Conservation (phyloP, 2,797 vertebrate species). For the Myotis myotis region DNA sequence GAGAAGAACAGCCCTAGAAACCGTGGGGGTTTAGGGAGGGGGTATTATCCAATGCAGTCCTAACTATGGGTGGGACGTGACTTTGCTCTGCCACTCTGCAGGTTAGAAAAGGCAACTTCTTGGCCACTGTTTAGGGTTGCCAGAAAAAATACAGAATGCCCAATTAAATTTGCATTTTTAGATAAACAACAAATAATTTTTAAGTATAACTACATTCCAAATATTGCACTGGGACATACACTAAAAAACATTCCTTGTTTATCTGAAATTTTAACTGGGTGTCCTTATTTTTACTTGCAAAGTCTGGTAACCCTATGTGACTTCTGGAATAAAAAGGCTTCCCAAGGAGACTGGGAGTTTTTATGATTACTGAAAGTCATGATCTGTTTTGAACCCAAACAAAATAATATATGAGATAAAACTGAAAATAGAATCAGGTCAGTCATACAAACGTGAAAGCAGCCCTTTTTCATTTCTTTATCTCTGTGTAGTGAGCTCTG, state of each 20-base stretch:
- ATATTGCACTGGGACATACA: not conserved
- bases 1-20: slow-evolving; percentile 40
- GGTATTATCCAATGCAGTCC: slow-evolving; percentile 15
- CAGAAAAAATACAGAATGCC: slow-evolving; percentile 19
- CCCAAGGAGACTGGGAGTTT: not conserved
- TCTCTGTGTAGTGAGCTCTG: not conserved
- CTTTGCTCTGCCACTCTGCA: not conserved
- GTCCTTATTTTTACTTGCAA: slow-evolving; percentile 31
- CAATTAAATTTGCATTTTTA: slow-evolving; percentile 55
- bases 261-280: slow-evolving; percentile 22
- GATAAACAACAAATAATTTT: slow-evolving; percentile 29
- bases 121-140: not conserved
- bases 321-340: slow-evolving; percentile 8
- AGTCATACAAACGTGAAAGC: not conserved
- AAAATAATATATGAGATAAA: slow-evolving; percentile 17
- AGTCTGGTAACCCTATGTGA: not conserved
- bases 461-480: not conserved
- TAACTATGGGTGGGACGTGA: not conserved
- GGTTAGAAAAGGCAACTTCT: slow-evolving; percentile 42
- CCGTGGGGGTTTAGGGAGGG: not conserved
- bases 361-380: slow-evolving; percentile 19
- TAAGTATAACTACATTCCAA: slow-evolving; percentile 2
- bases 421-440: not conserved
- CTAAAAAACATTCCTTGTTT: not conserved
- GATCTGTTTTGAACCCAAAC: slow-evolving; percentile 26